Evolutionary conservation across 2,888 invertebrate species (phyloP), one percentile per base, ranked within the genome.

Genomic region (Euphydryas editha): DNA sequence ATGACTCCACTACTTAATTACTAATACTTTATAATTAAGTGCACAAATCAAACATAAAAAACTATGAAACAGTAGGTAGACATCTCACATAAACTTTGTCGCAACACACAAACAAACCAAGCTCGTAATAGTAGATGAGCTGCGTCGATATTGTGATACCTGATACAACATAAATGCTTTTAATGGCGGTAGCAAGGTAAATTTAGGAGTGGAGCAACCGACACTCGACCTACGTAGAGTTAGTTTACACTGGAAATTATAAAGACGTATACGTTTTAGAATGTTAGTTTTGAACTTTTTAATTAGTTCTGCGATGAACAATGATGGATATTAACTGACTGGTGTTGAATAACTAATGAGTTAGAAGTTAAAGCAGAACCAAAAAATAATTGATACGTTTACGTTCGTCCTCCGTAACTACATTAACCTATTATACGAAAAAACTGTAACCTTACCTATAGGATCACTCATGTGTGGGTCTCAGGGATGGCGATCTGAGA

Each of bases 131-230:
- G 59, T 51, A 73, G 63, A 76, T 75, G 71, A 66, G 71, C 76
- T 78, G 78, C 82, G 82, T 85, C 86, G 81, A 88, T 85, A 85
- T 84, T 83, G 82, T 84, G 89, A 86, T 86, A 90, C 85, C 84
- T 84, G 87, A 87, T 90, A 88, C 84, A 86, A 86, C 87, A 85
- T 88, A 88, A 90, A 91, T 85, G 91, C 90, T 91, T 91, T 91
- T 91, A 91, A 90, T 88, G 90, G 87, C 88, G 82, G 86, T 82
- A 87, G 87, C 84, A 89, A 90, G 89, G 91, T 91, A 92, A 90
- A 92, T 91, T 90, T 92, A 92, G 91, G 91, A 90, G 91, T 87
- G 91, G 78, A 81, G 90, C 75, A 87, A 91, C 77, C 69, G 86
- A 92, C 74, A 88, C 88, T 81, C 85, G 81, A 81, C 86, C 86